Base-by-base conservation (phyloP, 2,888 invertebrate genomes). In the Petrolisthes manimaculis region DNA sequence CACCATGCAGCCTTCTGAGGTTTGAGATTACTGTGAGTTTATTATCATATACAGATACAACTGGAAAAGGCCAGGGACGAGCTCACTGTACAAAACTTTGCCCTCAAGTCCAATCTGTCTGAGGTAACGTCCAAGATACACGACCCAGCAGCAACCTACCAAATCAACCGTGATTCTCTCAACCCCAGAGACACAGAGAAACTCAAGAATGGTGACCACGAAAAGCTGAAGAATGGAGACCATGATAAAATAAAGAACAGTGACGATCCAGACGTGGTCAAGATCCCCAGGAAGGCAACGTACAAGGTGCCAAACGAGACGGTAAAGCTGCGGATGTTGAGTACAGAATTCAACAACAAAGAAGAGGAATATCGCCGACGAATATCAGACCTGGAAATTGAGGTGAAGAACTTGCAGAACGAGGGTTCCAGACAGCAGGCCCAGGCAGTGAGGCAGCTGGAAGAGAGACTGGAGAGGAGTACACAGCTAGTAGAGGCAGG, bases 51-150 rank as follows among this genome's bases (percentile, higher is more conserved):
- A 51, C 90, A 92, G 92, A 91, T 92, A 37, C 92, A 92, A 89
- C 86, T 92, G 88, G 92, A 92, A 84, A 91, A 92, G 84, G 92
- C 92, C 24, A 90, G 92, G 53, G 92, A 92, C 90, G 92, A 92
- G 88, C 90, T 92, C 67, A 92, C 92, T 21, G 84, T 92, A 56
- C 92, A 92, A 90, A 92, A 92, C 88, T 92, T 92, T 82, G 92
- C 92, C 12, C 91, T 92, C 14, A 92, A 92, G 90, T 91, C 92
- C 53, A 91, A 92, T 79, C 89, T 92, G 37, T 91, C 92, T 0
- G 92, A 92, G 82, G 89, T 92, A 67, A 92, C 92, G 24, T 91
- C 91, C 74, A 89, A 92, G 37, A 92, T 92, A 79, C 90, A 91
- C 67, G 92, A 92, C 88, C 91, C 91, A 69, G 91, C 92, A 8